These are phyloP conservation scores for Pluvianellus socialis DNA, from an alignment of 2,113 vertebrate species.

Conservation along the genomic window DNA sequence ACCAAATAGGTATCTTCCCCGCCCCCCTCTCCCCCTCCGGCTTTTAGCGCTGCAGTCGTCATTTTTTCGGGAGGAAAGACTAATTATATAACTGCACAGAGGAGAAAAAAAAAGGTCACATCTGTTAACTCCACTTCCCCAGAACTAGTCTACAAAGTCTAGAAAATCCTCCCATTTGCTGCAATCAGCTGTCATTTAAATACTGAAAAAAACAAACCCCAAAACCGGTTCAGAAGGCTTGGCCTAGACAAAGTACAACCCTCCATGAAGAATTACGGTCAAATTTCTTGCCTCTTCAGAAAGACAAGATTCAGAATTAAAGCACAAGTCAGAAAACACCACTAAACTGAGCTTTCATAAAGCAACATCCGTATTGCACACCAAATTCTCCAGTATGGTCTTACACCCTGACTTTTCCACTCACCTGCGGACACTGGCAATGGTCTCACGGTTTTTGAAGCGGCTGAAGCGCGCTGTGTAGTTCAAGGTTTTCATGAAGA, in stretches of 20 bases:
- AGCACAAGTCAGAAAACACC: background rate
- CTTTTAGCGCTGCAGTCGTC: background rate
- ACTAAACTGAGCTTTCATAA: background rate
- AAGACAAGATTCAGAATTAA: background rate
- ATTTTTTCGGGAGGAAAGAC: background rate
- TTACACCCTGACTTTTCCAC: rapidly evolving
- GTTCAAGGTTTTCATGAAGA: slow-evolving; percentile 98
- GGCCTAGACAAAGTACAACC: background rate
- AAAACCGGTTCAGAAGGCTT: background rate
- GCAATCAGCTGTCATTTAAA: background rate
- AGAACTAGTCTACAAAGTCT: background rate
- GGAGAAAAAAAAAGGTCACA: background rate
- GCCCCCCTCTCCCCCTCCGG: background rate
- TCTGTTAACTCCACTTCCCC: background rate
- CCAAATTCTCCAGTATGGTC: rapidly evolving
- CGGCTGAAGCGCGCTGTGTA: slow-evolving; percentile 95
- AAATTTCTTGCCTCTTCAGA: background rate
- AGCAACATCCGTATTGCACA: background rate
- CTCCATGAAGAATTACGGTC: background rate
- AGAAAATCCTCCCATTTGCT: background rate
- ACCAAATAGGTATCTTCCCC: background rate
- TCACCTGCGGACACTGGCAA: slow-evolving; percentile 94
- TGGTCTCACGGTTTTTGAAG: slow-evolving; percentile 98
- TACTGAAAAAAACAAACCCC: background rate
- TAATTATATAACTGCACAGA: background rate